phyloP scores from a whole-genome alignment of 2,888 invertebrate species.

The Dryobota labecula region DNA sequence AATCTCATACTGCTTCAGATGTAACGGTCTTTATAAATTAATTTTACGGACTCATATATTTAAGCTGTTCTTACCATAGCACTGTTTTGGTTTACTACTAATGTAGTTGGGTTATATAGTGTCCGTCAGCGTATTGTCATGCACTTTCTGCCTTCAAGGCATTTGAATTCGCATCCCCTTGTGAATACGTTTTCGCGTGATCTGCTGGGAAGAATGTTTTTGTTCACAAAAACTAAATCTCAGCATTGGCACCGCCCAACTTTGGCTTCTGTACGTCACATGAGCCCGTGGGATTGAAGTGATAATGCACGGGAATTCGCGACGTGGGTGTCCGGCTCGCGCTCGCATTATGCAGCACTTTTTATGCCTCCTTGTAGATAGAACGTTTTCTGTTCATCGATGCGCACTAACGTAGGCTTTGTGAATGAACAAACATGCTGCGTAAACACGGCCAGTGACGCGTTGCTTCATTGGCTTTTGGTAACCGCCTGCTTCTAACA shows the following conservation, averaged over 20 bases:
- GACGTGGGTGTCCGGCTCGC: conserved; percentile 87
- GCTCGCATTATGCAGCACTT: conserved; percentile 83
- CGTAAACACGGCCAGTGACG: conserved; percentile 79
- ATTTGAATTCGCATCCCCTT: conserved; percentile 56
- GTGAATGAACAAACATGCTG: conserved; percentile 80
- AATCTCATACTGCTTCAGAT: conserved; percentile 11
- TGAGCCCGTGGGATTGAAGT: conserved; percentile 86
- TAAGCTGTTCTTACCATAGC: not conserved
- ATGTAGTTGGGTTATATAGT: conserved; percentile 23
- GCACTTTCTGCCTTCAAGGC: conserved; percentile 44
- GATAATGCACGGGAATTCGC: conserved; percentile 83
- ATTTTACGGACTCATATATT: conserved; percentile 19
- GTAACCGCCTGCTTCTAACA: conserved; percentile 70
- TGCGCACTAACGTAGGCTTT: conserved; percentile 82
- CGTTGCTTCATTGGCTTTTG: conserved; percentile 69
- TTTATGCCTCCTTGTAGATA: conserved; percentile 77
- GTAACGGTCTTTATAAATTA: conserved; percentile 10
- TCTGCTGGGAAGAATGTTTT: conserved; percentile 79
- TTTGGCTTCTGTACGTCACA: conserved; percentile 85
- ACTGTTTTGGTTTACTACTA: conserved; percentile 12
- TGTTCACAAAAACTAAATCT: conserved; percentile 81
- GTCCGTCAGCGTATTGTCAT: conserved; percentile 34
- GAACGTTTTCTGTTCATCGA: conserved; percentile 77
- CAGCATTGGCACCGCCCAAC: conserved; percentile 78
- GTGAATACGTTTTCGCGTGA: conserved; percentile 74